phyloP scores from a whole-genome alignment of 2,888 invertebrate genomes.

The Patella ulyssiponensis region DNA sequence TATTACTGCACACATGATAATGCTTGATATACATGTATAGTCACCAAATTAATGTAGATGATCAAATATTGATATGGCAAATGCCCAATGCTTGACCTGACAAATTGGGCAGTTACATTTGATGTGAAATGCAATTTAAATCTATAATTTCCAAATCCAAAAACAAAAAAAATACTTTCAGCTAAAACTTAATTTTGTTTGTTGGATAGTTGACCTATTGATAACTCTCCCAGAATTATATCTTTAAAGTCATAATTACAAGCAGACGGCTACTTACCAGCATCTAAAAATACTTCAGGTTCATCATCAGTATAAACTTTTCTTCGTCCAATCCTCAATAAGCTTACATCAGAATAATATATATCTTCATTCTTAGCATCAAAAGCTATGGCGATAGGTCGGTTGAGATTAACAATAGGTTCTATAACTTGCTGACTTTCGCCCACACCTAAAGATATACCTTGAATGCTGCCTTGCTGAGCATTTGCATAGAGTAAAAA shows the following conservation, averaged over 20 bases:
- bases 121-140: too few relatives aligned
- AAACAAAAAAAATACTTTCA: not conserved
- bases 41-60: too few relatives aligned
- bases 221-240: too few relatives aligned
- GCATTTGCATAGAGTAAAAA: conserved; percentile 81
- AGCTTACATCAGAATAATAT: conserved; percentile 78
- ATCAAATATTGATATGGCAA: too few relatives aligned
- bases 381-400: conserved; percentile 81
- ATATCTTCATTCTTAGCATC: conserved; percentile 78
- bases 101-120: too few relatives aligned
- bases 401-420: conserved; percentile 81
- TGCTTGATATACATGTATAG: too few relatives aligned
- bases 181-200: not conserved
- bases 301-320: conserved; percentile 18
- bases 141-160: too few relatives aligned
- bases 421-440: conserved; percentile 76
- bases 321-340: conserved; percentile 75
- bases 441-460: conserved; percentile 74
- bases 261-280: conserved; percentile 13
- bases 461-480: conserved; percentile 82
- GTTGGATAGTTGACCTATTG: too few relatives aligned
- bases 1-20: too few relatives aligned
- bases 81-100: too few relatives aligned
- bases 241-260: not conserved
- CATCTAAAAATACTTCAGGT: conserved; percentile 22